phyloP scores from a whole-genome alignment of 2,888 invertebrate species.

The Ormyrus nitidulus region DNA sequence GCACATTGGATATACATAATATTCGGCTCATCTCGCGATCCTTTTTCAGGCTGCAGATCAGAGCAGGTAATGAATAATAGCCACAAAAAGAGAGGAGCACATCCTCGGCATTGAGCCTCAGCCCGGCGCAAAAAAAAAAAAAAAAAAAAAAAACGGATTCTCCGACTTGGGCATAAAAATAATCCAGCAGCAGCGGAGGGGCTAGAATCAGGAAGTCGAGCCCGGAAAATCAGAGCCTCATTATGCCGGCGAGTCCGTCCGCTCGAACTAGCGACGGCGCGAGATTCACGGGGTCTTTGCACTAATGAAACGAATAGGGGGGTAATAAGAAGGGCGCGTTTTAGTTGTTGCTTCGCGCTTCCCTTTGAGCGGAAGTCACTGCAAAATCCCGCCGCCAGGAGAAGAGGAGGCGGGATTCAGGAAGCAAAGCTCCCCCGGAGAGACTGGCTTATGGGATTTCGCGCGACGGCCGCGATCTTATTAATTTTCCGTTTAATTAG shows the following conservation, averaged over 20 bases:
- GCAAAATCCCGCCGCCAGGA: constrained; percentile 19
- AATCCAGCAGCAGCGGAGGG: background rate
- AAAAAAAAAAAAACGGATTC: background rate
- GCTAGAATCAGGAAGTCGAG: background rate
- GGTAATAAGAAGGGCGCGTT: background rate
- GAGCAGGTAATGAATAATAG: too few relatives aligned
- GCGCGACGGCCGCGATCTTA: constrained; percentile 62
- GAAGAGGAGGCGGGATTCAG: background rate
- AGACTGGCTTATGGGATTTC: constrained; percentile 43
- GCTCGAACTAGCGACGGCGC: too few relatives aligned
- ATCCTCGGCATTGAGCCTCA: too few relatives aligned
- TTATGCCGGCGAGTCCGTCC: background rate
- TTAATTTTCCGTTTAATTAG: constrained; percentile 71
- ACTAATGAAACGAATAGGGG: too few relatives aligned
- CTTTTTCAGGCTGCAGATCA: too few relatives aligned
- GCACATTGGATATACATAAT: too few relatives aligned
- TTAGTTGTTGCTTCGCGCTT: constrained; percentile 9
- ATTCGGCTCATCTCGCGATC: too few relatives aligned
- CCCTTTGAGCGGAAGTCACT: constrained; percentile 29
- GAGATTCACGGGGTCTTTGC: too few relatives aligned
- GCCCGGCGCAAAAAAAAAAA: too few relatives aligned
- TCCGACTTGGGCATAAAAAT: background rate
- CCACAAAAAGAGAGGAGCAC: too few relatives aligned
- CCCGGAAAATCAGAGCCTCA: constrained; percentile 13
- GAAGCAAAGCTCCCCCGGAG: constrained; percentile 16